Evolutionary conservation across 1,140 invertebrate genomes (phyloP), one percentile per base, ranked within the genome.

Genomic region (Pentalonia nigronervosa): DNA sequence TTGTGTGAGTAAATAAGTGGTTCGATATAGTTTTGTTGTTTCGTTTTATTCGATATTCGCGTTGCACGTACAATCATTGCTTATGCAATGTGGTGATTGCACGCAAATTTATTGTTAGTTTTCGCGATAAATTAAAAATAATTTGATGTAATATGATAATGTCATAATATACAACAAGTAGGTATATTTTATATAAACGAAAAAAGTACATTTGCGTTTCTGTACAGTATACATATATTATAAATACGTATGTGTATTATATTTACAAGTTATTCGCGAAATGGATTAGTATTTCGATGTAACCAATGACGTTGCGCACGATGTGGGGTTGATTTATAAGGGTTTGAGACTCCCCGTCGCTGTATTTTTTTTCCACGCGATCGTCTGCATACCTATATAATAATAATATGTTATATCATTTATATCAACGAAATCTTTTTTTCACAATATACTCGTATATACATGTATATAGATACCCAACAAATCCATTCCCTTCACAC

Each of bases 241-340:
- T n/a, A 17, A 67, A n/a, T 67, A 56, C 25, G 9, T 30, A 25
- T 67, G 30, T 67, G 4, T n/a, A 76, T 76, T 76, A 76, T 76
- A 76, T 34, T 76, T 76, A 76, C 60, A 17, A 76, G 60, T 76
- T 76, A 76, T 76, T 76, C 60, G 60, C 60, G 60, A 76, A 76
- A 36, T 8, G 36, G 83, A 84, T 84, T 84, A 84, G 83, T 84
- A 83, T 83, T 84, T 41, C 14, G 45, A 48, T 47, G 45, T 47
- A 47, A 30, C 84, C 84, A 47, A 47, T n/a, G 41, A 87, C 84
- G 84, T 87, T 30, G 45, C 25, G 41, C 4, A 48, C 25, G 84
- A 30, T 41, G 23, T 47, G 41, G 84, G 84, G 84, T 87, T 47
- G 84, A 87, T 87, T 87, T 87, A 87, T 87, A 87, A 86, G 83